Evolutionary conservation across 1,140 invertebrate species (phyloP), one percentile per base, ranked within the genome.

Genomic region (Saccostrea echinata): DNA sequence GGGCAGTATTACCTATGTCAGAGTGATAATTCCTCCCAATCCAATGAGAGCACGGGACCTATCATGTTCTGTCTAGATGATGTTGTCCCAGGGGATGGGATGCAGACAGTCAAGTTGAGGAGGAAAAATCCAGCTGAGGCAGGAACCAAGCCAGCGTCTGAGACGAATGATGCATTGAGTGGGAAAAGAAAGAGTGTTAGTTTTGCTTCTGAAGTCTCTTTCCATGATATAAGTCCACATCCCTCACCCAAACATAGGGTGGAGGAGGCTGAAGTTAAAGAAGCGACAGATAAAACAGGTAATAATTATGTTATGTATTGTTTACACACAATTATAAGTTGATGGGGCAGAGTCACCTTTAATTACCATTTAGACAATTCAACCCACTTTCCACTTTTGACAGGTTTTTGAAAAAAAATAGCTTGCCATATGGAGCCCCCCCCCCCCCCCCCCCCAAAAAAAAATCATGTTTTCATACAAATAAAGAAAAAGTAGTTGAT

Each of bases 151-250:
- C 24, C 51, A 2, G 86, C 53, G 30, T 35, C 61, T 9, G 64
- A 53, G 3, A 30, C 43, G 13, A 35, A 64, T 18, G 91, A 92
- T 30, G 90, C 90, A 12, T 86, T 88, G 51, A 86, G 81, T n/a
- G 86, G 90, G 16, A 91, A 92, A 35, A 88, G 90, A 8, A 94
- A 93, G 85, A 91, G 93, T 80, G 93, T 94, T 16, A 94, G 93
- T 83, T 94, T 93, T 91, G 93, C 93, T 9, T 93, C 92, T 21
- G 93, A 94, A n/a, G 93, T 94, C 30, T 93, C 92, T 0, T 93
- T 94, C 88, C 93, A 94, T 89, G 93, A 93, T 11, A 93, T 92
- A n/a, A 93, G 92, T 86, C 93, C 93, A 0, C 90, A 92, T 53
- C 61, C 81, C 18, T 92, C 91, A 33, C 91, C 92, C 76, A 90